Percentiles rank a stretch among this genome's conserved stretches.
Conservation (phyloP, 2,797 vertebrate species). For the Ceryle rudis region DNA sequence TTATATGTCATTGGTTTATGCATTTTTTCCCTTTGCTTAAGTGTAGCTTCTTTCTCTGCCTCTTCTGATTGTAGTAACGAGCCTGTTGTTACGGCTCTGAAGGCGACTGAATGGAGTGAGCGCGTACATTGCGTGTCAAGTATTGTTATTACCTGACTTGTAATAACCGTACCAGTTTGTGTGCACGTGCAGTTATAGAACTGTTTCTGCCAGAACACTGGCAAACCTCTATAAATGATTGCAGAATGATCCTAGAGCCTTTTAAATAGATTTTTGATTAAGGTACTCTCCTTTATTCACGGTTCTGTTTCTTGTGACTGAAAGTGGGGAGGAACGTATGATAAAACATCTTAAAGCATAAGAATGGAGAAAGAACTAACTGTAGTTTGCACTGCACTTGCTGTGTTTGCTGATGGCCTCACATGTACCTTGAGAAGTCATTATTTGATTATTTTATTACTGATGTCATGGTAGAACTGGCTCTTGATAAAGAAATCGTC, state of each 20-base stretch:
- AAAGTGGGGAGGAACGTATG: background rate
- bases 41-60: background rate
- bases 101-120: background rate
- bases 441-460: background rate
- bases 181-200: background rate
- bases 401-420: background rate
- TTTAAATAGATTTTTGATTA: background rate
- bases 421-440: background rate
- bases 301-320: background rate
- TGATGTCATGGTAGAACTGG: background rate
- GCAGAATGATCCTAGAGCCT: background rate
- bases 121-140: background rate
- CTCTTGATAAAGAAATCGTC: background rate
- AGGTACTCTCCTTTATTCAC: background rate
- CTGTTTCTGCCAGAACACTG: background rate
- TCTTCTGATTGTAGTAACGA: background rate
- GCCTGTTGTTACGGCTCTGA: background rate
- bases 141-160: background rate
- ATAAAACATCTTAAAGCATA: background rate
- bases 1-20: background rate
- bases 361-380: background rate
- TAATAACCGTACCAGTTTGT: background rate
- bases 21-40: background rate
- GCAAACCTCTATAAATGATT: background rate
- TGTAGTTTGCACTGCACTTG: background rate